phyloP scores from a whole-genome alignment of 92 coral and sea anemone genomes.

The Micromussa lordhowensis region DNA sequence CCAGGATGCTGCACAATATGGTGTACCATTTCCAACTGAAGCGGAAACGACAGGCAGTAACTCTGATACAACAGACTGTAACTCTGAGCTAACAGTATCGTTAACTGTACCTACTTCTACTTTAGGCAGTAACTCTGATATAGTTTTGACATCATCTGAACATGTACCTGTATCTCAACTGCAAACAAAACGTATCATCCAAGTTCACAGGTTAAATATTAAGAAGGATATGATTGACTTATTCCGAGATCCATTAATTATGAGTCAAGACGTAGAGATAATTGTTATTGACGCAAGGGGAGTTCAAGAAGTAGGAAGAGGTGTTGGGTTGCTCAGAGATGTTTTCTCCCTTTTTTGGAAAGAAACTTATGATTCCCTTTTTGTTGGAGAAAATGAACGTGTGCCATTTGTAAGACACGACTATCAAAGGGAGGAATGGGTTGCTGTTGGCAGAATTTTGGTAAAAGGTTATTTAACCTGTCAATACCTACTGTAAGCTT shows the following conservation, averaged over 20 bases:
- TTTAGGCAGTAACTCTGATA: background rate
- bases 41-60: background rate
- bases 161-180: background rate
- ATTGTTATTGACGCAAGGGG: constrained; percentile 61
- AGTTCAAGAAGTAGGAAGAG: constrained; percentile 52
- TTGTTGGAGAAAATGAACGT: constrained; percentile 52
- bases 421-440: constrained; percentile 55
- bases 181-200: constrained; percentile 17
- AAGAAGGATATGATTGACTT: constrained; percentile 44
- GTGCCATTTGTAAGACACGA: constrained; percentile 60
- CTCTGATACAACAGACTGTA: constrained; percentile 2
- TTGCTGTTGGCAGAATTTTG: constrained; percentile 59
- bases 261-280: constrained; percentile 43
- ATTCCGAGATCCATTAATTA: constrained; percentile 51
- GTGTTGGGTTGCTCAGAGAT: constrained; percentile 58
- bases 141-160: background rate
- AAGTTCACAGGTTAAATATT: constrained; percentile 41
- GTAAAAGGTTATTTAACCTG: constrained; percentile 37
- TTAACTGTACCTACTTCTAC: background rate
- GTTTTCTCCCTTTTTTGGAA: constrained; percentile 64
- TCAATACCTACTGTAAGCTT: too few species aligned
- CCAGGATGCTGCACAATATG: background rate
- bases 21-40: too few species aligned
- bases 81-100: background rate
- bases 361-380: constrained; percentile 22